phyloP scores from a whole-genome alignment of 2,113 vertebrate genomes.

The Stigmatopora nigra region DNA sequence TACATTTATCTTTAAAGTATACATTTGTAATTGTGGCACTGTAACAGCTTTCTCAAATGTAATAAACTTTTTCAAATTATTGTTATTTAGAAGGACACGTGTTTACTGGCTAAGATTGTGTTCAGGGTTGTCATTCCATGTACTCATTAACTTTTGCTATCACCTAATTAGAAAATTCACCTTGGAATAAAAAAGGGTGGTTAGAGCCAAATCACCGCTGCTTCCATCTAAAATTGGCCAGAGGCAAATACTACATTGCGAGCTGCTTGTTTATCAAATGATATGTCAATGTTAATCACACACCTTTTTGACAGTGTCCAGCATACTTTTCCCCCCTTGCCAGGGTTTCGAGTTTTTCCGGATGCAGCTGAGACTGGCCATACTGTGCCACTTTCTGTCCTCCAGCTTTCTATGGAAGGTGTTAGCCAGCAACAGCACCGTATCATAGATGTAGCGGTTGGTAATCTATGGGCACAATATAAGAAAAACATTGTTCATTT shows the following conservation, averaged over 20 bases:
- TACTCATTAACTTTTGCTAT: too few relatives aligned
- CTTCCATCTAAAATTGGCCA: neutral
- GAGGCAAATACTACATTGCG: neutral
- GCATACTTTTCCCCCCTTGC: conserved; percentile 95
- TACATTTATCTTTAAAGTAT: too few relatives aligned
- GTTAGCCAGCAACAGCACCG: conserved; percentile 88
- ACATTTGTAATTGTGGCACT: too few relatives aligned
- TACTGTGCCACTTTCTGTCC: conserved; percentile 98
- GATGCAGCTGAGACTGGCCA: conserved; percentile 98
- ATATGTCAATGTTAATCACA: neutral
- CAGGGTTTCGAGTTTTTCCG: conserved; percentile 95
- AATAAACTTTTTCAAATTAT: too few relatives aligned
- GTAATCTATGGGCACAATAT: conserved; percentile 75
- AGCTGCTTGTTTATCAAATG: neutral
- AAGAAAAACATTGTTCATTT: neutral
- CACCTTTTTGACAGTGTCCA: conserved; percentile 98
- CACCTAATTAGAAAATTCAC: too few relatives aligned
- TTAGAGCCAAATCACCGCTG: too few relatives aligned
- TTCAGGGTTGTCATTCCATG: neutral
- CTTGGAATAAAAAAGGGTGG: too few relatives aligned
- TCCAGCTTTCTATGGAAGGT: conserved; percentile 97
- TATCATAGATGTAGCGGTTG: conserved; percentile 95
- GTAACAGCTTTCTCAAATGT: too few relatives aligned
- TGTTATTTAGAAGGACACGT: too few relatives aligned
- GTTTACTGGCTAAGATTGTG: neutral